phyloP scores from a whole-genome alignment of 2,113 vertebrate genomes.

The Eulemur macaco region DNA sequence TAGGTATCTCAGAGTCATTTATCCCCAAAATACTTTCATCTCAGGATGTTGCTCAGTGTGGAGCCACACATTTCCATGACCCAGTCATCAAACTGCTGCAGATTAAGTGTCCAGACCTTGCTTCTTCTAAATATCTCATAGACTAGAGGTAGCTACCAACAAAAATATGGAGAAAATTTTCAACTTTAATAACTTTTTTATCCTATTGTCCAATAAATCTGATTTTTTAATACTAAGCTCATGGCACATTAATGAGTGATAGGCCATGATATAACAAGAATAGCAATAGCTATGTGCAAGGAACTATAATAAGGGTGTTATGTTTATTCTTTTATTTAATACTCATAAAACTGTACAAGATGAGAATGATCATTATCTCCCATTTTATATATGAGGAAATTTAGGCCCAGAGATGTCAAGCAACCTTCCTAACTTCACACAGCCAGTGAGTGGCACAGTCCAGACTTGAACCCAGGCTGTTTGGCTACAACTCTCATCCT shows the following conservation, averaged over 20 bases:
- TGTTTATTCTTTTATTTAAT: background rate
- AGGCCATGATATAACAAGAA: background rate
- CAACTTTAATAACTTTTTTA: background rate
- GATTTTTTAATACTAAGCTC: background rate
- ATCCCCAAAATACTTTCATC: background rate
- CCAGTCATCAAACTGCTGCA: background rate
- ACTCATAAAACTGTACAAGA: background rate
- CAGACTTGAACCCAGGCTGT: background rate
- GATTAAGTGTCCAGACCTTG: background rate
- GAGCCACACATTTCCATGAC: background rate
- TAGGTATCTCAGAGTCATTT: background rate
- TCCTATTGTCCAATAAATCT: background rate
- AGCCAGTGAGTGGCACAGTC: background rate
- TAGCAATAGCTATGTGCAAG: background rate
- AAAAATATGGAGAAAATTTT: background rate
- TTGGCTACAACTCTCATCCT: background rate
- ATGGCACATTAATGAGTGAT: background rate
- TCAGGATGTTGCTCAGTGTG: background rate
- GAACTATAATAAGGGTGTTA: background rate
- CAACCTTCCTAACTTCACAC: background rate
- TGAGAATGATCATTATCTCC: background rate
- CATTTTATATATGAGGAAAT: background rate
- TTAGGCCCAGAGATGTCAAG: background rate
- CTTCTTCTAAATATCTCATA: constrained; percentile 13
- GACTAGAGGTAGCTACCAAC: background rate